These are phyloP conservation scores for Coluber constrictor DNA, from an alignment of 2,797 vertebrate genomes.

Conservation along the genomic window DNA sequence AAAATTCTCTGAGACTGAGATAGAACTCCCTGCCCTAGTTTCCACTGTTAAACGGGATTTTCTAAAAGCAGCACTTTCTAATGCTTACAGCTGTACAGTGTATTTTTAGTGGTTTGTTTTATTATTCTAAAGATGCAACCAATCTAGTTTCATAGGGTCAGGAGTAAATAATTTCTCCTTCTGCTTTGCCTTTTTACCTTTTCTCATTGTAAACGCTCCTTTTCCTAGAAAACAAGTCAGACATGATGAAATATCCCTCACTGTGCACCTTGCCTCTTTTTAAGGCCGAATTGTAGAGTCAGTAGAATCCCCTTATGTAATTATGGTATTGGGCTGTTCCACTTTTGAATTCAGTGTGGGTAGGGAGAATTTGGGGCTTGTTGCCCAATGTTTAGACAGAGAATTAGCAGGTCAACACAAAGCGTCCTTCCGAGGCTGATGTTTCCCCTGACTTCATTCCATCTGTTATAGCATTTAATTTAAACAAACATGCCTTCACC, in stretches of 20 bases:
- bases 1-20: background rate
- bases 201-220: background rate
- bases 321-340: background rate
- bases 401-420: background rate
- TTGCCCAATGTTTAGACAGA: background rate
- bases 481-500: background rate
- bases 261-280: background rate
- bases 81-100: constrained; percentile 25
- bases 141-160: background rate
- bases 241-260: no score
- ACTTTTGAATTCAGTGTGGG: background rate
- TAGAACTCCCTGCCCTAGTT: constrained; percentile 6
- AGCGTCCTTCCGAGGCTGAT: background rate
- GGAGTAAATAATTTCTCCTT: background rate
- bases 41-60: background rate
- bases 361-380: background rate
- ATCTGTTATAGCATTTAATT: background rate
- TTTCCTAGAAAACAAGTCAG: background rate
- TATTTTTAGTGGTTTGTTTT: background rate
- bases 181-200: background rate
- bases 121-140: background rate
- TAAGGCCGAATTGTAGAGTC: background rate
- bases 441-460: background rate
- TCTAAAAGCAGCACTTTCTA: background rate
- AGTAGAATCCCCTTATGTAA: background rate